Conservation (phyloP, 1,140 invertebrate species). For the Chelonus insularis region DNA sequence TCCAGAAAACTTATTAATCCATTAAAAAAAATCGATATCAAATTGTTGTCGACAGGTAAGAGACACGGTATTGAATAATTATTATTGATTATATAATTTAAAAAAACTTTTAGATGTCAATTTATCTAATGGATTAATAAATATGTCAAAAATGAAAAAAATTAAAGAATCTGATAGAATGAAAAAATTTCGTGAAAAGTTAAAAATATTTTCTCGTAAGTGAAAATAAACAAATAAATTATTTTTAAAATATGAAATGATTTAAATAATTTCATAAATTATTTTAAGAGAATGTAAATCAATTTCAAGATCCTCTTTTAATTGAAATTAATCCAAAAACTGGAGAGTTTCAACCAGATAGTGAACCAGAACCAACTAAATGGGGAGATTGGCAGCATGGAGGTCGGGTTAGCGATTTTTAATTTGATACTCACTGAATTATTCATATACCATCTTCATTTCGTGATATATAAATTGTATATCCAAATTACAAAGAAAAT, state of each 20-base stretch:
- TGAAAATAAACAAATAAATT: slow-evolving; percentile 28
- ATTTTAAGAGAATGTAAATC: slow-evolving; percentile 17
- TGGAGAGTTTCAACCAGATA: slow-evolving; percentile 41
- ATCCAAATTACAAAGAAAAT: no score
- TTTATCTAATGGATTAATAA: not conserved
- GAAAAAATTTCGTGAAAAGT: slow-evolving; percentile 44
- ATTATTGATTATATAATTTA: no score
- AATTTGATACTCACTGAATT: no score
- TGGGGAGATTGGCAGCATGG: slow-evolving; percentile 50
- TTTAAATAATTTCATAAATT: not conserved
- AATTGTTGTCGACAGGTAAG: no score
- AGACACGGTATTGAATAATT: no score
- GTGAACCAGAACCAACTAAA: slow-evolving; percentile 48
- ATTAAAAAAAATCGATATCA: no score
- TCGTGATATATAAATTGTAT: no score
- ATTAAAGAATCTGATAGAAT: slow-evolving; percentile 39
- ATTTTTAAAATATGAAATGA: not conserved
- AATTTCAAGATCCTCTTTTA: slow-evolving; percentile 41
- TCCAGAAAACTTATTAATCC: no score
- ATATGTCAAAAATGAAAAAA: not conserved
- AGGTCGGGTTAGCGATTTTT: slow-evolving; percentile 49
- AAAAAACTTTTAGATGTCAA: no score
- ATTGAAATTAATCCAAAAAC: slow-evolving; percentile 40
- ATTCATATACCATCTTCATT: no score
- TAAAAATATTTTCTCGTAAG: slow-evolving; percentile 41